phyloP scores from a whole-genome alignment of 2,888 invertebrate genomes.

The Chrysina gloriosa region DNA sequence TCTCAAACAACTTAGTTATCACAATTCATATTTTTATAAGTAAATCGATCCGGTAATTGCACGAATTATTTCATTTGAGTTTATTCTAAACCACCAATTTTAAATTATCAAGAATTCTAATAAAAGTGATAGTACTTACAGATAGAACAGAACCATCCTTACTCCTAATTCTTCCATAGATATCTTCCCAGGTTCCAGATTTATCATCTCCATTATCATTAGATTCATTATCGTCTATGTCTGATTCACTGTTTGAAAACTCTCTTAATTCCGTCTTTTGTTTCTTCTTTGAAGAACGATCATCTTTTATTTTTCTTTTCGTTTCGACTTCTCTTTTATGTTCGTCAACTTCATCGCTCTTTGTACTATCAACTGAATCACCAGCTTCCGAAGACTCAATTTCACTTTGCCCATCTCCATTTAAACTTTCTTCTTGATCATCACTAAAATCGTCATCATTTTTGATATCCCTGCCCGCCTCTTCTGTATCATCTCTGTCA shows the following conservation, averaged over 20 bases:
- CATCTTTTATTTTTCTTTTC: constrained; percentile 43
- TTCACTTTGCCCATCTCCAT: constrained; percentile 48
- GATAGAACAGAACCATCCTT: constrained; percentile 82
- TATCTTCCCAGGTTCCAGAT: constrained; percentile 81
- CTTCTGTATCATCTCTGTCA: constrained; percentile 26
- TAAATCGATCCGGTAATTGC: too few relatives aligned
- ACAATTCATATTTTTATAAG: too few relatives aligned
- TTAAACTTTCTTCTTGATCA: constrained; percentile 47
- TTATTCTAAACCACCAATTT: too few relatives aligned
- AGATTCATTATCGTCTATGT: constrained; percentile 43
- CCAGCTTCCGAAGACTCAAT: neutral
- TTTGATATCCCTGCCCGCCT: constrained; percentile 35
- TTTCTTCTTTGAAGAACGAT: constrained; percentile 34
- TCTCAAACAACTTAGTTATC: neutral
- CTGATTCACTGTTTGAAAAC: constrained; percentile 40
- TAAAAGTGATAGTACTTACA: constrained; percentile 60
- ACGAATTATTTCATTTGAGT: too few relatives aligned
- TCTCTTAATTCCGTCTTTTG: constrained; percentile 44
- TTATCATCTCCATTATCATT: constrained; percentile 36
- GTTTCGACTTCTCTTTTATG: constrained; percentile 41
- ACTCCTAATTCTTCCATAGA: constrained; percentile 89
- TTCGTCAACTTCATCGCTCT: constrained; percentile 49
- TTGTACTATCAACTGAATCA: neutral
- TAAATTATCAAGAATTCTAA: too few relatives aligned
- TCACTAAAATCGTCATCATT: constrained; percentile 27